Conservation (phyloP, 2,888 invertebrate genomes). For the Plemyria rubiginata region DNA sequence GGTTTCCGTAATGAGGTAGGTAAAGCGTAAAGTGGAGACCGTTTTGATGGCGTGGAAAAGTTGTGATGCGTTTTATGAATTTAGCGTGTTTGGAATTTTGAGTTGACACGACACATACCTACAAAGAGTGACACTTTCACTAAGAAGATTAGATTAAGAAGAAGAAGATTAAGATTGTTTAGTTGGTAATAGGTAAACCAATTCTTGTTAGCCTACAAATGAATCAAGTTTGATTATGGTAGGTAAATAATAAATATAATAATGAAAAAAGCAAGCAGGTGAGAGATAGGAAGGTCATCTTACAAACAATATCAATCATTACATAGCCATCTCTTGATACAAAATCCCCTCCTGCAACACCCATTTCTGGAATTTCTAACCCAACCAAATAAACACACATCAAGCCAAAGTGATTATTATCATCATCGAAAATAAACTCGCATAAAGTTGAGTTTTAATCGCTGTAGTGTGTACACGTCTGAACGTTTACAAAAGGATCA, state of each 20-base stretch:
- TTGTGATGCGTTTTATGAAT: slow-evolving; percentile 3
- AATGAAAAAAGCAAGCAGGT: too few species aligned
- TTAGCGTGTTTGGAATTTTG: not conserved
- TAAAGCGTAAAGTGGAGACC: slow-evolving; percentile 17
- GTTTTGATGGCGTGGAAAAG: slow-evolving; percentile 6
- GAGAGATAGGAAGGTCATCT: too few species aligned
- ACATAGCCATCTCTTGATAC: not conserved
- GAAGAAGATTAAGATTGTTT: too few species aligned
- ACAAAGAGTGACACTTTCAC: too few species aligned
- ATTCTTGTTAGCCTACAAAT: too few species aligned
- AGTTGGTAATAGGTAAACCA: too few species aligned
- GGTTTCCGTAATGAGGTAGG: slow-evolving; percentile 26
- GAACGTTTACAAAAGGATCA: slow-evolving; percentile 35
- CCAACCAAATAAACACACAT: slow-evolving; percentile 2
- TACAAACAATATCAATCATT: not conserved
- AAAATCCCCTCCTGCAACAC: not conserved
- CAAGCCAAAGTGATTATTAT: not conserved
- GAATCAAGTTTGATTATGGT: too few species aligned
- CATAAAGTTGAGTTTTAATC: slow-evolving; percentile 25
- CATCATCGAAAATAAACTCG: slow-evolving; percentile 7
- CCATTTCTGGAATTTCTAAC: not conserved
- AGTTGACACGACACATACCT: not conserved
- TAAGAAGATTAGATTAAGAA: too few species aligned
- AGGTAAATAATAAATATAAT: too few species aligned
- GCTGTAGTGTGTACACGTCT: slow-evolving; percentile 19